Evolutionary conservation across 2,113 vertebrate genomes (phyloP).

Genomic region (human): DNA sequence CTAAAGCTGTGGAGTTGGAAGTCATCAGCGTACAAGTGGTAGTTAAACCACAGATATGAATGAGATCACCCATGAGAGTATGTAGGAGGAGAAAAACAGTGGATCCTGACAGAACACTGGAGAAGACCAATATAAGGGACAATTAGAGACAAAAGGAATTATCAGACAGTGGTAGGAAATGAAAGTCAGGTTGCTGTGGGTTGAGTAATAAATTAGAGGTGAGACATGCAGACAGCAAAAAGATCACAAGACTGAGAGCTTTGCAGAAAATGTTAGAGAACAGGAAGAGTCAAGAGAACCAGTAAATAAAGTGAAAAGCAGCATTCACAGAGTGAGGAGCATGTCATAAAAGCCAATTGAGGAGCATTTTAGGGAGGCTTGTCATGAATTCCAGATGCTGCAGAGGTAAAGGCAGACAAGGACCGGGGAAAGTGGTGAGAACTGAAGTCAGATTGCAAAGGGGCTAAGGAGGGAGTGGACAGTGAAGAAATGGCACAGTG

Average conservation of each 20-base stretch:
- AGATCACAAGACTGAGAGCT: background rate
- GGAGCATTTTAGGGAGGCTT: background rate
- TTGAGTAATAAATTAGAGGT: slow-evolving; percentile 24
- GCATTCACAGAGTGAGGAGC: background rate
- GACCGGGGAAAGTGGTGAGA: background rate
- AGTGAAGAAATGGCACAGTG: background rate
- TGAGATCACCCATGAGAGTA: background rate
- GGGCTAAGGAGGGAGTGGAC: background rate
- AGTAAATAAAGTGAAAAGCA: background rate
- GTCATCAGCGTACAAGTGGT: background rate
- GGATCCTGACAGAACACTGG: background rate
- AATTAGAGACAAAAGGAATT: background rate
- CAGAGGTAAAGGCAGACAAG: background rate
- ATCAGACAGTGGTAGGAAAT: background rate
- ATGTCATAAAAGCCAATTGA: background rate
- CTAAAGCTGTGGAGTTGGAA: background rate
- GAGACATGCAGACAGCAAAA: background rate
- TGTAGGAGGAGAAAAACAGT: background rate
- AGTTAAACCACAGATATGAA: slow-evolving; percentile 22
- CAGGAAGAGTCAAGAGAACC: background rate
- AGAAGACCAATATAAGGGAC: background rate
- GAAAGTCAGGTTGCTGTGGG: background rate
- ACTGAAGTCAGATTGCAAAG: slow-evolving; percentile 2
- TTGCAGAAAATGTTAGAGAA: slow-evolving; percentile 10
- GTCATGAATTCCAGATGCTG: background rate